Evolutionary conservation across 2,888 invertebrate species (phyloP), one percentile per base, ranked within the genome.

Genomic region (Pseudococcus viburni): DNA sequence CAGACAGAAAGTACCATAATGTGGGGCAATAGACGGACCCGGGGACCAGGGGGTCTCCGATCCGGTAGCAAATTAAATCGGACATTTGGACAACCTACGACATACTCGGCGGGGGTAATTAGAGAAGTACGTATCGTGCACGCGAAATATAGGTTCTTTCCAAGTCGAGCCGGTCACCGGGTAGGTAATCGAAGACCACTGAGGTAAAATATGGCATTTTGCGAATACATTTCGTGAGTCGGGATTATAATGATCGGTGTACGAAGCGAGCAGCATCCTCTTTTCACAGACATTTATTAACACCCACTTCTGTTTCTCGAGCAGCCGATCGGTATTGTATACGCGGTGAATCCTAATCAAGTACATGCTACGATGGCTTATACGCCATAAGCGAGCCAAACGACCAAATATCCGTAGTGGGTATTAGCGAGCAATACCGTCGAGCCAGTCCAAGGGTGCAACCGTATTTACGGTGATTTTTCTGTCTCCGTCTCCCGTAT

Each of bases 251-350:
- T 39, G 0, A 22, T 12, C 26, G 73, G 77, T 33, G 17, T 39
- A 39, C 12, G 64, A 19, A 22, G 19, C 42, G n/a, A 77, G 77
- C 73, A 73, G 73, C 39, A 39, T 39, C 80, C 42, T 83, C 80
- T 83, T 83, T 83, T 33, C 73, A 33, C 26, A 11, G 46, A 83
- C 80, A 83, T 83, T 83, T 83, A 83, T 83, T 83, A 83, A 83
- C 80, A 83, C 80, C 80, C 80, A 83, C 80, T 46, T 83, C 22
- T 59, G 59, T 59, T 7, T 22, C 55, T 7, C 6, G 55, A 55
- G 51, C 15, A 51, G 51, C 46, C 12, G 17, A 55, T 55, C 48
- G 4, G 55, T 55, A 4, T 39, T 39, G 39, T 39, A 39, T 39
- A 39, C 39, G 15, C 15, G 39, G 33, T 39, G 77, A 77, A 73